phyloP scores from a whole-genome alignment of 2,797 vertebrate species.

The Geotrypetes seraphini region DNA sequence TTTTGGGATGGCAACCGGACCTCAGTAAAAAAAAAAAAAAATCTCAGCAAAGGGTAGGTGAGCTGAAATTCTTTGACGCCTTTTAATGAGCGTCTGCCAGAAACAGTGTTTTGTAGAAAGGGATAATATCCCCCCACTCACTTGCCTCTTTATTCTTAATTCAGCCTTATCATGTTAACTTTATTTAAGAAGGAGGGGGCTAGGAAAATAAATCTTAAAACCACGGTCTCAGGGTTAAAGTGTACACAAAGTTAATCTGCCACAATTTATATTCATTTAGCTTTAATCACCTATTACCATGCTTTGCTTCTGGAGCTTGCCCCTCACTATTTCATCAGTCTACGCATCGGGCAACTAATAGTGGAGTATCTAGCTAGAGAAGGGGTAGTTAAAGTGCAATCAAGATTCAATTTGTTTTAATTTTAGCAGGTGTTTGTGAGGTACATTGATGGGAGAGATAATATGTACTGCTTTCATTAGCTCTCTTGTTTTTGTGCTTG shows the following conservation, averaged over 20 bases:
- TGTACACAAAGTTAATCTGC: constrained; percentile 55
- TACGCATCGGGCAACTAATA: constrained; percentile 71
- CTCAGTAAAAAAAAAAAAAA: too few relatives aligned
- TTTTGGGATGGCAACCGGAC: too few relatives aligned
- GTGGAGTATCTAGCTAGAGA: constrained; percentile 76
- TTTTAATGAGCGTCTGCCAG: too few relatives aligned
- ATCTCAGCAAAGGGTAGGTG: too few relatives aligned
- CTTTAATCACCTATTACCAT: constrained; percentile 53
- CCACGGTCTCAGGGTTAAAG: constrained; percentile 28
- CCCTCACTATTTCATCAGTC: constrained; percentile 61
- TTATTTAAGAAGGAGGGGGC: constrained; percentile 3
- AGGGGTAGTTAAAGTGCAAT: constrained; percentile 83
- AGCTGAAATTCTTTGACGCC: too few relatives aligned
- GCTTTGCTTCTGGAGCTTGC: constrained; percentile 56
- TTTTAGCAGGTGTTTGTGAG: constrained; percentile 79
- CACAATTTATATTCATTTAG: constrained; percentile 45
- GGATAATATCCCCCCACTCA: too few relatives aligned
- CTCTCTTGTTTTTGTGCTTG: constrained; percentile 76
- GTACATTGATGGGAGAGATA: constrained; percentile 76
- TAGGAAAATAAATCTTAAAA: neutral
- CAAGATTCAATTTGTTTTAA: constrained; percentile 84
- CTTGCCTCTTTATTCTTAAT: constrained; percentile 13
- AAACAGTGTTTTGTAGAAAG: too few relatives aligned
- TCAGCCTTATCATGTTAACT: constrained; percentile 22
- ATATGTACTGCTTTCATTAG: constrained; percentile 79